Evolutionary conservation across 2,797 vertebrate genomes (phyloP).

Genomic region (Macropodus opercularis): DNA sequence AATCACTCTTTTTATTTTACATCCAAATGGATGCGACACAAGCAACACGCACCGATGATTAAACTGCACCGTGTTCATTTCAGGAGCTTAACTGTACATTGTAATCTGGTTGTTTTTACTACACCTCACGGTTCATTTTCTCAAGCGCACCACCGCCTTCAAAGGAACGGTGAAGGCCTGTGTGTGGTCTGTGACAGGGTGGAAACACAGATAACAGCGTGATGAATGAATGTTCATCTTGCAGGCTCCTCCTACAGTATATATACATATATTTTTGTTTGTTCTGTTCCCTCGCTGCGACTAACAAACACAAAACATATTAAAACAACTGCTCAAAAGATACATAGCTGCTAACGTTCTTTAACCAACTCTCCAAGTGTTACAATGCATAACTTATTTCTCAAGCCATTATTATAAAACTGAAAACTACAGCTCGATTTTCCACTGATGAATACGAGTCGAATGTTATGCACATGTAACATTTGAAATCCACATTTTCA

Average conservation of each 20-base stretch:
- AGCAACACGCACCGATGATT: neutral
- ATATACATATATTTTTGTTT: too few relatives aligned
- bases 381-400: neutral
- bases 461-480: too few relatives aligned
- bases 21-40: neutral
- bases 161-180: too few relatives aligned
- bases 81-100: neutral
- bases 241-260: neutral
- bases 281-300: too few relatives aligned
- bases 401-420: constrained; percentile 8
- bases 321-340: too few relatives aligned
- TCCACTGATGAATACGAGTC: neutral
- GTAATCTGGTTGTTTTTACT: neutral
- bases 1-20: neutral
- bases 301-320: too few relatives aligned
- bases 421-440: neutral
- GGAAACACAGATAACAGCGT: constrained; percentile 10
- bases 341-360: too few relatives aligned
- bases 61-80: neutral
- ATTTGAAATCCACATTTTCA: neutral
- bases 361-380: too few relatives aligned
- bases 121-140: neutral
- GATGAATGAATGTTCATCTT: constrained; percentile 5
- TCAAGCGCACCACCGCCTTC: neutral
- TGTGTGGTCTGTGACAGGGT: constrained; percentile 40